Evolutionary conservation across 2,797 vertebrate species (phyloP), one percentile per base, ranked within the genome.

Genomic region (Peromyscus aztecus): DNA sequence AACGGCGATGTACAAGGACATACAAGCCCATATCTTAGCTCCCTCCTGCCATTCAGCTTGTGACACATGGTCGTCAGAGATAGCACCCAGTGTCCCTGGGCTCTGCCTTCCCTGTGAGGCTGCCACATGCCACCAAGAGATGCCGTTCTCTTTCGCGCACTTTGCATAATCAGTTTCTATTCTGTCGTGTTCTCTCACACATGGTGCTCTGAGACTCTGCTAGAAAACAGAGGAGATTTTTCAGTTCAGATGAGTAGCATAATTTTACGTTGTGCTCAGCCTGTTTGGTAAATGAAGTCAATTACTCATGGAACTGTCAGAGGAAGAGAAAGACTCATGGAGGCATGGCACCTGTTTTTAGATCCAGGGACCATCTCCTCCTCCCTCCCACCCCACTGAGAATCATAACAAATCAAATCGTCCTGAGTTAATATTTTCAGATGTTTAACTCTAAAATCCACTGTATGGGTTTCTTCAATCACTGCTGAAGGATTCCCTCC

Each of bases 111-210:
- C 96, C 98, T 24, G 19, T 2, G 23, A 97, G 95, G 97, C 97
- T 92, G 98, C 98, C 98, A 98, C 98, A 98, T 98, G 98, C 98
- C 98, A 98, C 97, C 78, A 93, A 98, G 97, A 46, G 16, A 97
- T 96, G 97, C 97, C 89, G 98, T 96, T 98, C 98, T 78, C 97
- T 98, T 97, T 96, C 90, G 90, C 98, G 98, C 98, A 98, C 98
- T 99, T 98, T 98, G 98, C 97, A 98, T 98, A 99, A 98, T 98
- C 98, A 98, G 98, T 98, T 98, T 98, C 98, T 98, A 98, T 99
- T 98, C 98, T 99, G 98, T 98, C 98, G 84, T 98, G 98, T 98
- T 98, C 98, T 98, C 98, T 98, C 98, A 98, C 98, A 98, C 98
- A 98, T 98, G 90, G 97, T 83, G 59, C 98, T 98, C 97, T 97